Base-by-base conservation (phyloP, 64 coral and sea anemone species). In the Cladopsammia gracilis region DNA sequence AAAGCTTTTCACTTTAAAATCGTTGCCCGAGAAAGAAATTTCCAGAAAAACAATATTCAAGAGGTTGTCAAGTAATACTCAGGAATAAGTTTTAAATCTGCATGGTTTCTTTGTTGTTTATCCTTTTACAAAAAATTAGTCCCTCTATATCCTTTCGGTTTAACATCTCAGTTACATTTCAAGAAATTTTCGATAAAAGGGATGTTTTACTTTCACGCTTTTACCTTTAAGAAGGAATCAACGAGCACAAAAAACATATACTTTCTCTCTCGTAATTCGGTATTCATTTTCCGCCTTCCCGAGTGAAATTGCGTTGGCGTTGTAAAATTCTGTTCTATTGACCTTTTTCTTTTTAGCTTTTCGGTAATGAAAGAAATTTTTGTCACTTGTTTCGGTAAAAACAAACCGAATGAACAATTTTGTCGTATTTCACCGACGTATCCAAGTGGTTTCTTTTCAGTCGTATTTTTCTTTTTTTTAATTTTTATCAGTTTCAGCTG, bases 311-410 rank as follows among this genome's bases (percentile, higher is more conserved):
- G 60, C 79, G 58, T 83, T 64, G 79, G 79, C 79, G 79, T 83
- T 75, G 72, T 18, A 15, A 48, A 75, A 49, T 44, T 43, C 7
- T 48, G 6, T 46, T 75, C 19, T 48, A 50, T 83, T 84, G 58
- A 83, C 42, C 44, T 83, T 83, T 83, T 80, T 60, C 77, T 62
- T 83, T 83, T 64, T 13, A 83, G 44, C 12, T 67, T 46, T 83
- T 50, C 20, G 24, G 4, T 1, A 49, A 10, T 12, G 7, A 75
- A 75, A 46, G 45, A 20, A 48, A 5, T 13, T 50, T 46, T 62
- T 84, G 34, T 51, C 20, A 67, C 4, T 67, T 68, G 58, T 23
- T 64, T 25, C 34, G 4, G 3, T 75, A 48, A 13, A 75, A 45
- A 75, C 12, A 5, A 18, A 44, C 13, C 19, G 20, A 25, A 24